Conservation (phyloP, 2,797 vertebrate genomes). For the Discoglossus pictus region DNA sequence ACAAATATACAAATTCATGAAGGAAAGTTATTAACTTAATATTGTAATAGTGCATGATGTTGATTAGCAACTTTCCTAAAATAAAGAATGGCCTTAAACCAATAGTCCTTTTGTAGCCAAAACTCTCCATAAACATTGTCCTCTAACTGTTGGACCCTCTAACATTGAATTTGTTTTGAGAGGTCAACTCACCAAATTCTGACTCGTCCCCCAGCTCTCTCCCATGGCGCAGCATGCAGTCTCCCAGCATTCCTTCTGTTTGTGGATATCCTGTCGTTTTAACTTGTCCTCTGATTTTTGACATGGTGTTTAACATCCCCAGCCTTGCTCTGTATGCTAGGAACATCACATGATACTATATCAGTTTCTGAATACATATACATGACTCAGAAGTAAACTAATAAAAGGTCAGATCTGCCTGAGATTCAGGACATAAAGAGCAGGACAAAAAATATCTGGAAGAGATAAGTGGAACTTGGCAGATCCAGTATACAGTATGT, state of each 20-base stretch:
- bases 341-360: background rate
- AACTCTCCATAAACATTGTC: no score
- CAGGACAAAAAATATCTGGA: no score
- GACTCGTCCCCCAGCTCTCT: slow-evolving; percentile 87
- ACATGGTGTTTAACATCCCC: slow-evolving; percentile 90
- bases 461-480: background rate
- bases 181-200: slow-evolving; percentile 77
- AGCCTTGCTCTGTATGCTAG: slow-evolving; percentile 87
- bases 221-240: slow-evolving; percentile 92
- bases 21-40: no score
- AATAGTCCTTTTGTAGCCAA: no score
- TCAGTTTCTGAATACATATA: no score
- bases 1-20: no score
- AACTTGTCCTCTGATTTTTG: slow-evolving; percentile 91
- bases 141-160: no score
- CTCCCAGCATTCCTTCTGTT: slow-evolving; percentile 89
- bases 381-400: background rate
- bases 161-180: no score
- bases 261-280: slow-evolving; percentile 89
- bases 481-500: no score
- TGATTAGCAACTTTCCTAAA: no score
- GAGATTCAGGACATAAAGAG: background rate
- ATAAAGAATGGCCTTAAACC: no score
- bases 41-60: no score
- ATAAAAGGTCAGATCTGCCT: background rate